A percentile compares a stretch with the other conserved stretches of the same genome.
These are phyloP conservation scores for Sphenodon punctatus DNA, from an alignment of 2,797 vertebrate genomes.

Conservation along the genomic window DNA sequence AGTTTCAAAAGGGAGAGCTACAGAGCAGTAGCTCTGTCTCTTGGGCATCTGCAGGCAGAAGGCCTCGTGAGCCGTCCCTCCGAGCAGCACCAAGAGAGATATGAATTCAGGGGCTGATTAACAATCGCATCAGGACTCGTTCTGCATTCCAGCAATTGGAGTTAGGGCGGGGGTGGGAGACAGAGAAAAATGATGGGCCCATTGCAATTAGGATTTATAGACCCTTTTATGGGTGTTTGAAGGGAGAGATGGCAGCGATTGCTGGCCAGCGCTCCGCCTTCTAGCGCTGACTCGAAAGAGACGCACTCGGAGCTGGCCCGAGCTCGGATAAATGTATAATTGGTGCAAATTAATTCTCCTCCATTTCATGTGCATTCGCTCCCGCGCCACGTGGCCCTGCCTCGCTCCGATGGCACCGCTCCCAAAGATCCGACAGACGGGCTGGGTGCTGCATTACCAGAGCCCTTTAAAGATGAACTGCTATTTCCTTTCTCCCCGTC, in stretches of 20 bases:
- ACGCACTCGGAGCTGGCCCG: fast-evolving
- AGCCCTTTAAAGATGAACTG: too few relatives aligned
- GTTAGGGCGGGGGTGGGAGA: background rate
- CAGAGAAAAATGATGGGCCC: background rate
- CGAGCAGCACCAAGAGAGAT: background rate
- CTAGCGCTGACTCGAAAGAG: background rate
- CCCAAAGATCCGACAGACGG: background rate
- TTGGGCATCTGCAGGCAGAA: background rate
- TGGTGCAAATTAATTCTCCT: constrained; percentile 24
- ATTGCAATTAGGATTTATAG: constrained; percentile 34
- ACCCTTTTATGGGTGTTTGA: constrained; percentile 3
- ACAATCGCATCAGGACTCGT: background rate
- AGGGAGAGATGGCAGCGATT: background rate
- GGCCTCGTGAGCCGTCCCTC: background rate
- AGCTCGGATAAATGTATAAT: fast-evolving
- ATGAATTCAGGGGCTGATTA: constrained; percentile 23
- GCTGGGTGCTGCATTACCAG: background rate
- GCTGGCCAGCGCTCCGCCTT: background rate
- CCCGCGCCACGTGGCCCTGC: background rate
- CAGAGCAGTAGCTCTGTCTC: background rate
- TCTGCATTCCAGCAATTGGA: background rate
- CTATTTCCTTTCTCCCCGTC: background rate
- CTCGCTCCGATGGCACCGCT: background rate
- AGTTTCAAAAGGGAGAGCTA: background rate
- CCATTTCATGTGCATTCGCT: background rate